These are phyloP conservation scores for Albula goreensis DNA, from an alignment of 2,113 vertebrate species.

Conservation along the genomic window DNA sequence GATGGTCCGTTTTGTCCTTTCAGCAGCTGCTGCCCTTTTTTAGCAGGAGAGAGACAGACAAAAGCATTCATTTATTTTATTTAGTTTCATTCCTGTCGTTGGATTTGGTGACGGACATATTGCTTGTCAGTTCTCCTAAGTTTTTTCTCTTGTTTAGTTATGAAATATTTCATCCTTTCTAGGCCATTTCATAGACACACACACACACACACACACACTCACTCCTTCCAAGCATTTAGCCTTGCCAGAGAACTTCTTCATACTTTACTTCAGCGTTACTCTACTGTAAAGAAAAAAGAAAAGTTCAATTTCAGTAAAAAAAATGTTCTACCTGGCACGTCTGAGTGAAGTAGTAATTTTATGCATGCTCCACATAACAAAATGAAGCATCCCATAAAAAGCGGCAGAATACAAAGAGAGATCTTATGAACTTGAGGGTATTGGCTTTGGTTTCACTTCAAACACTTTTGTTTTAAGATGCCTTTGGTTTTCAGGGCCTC, in stretches of 20 bases:
- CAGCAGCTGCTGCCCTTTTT: neutral
- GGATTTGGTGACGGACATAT: neutral
- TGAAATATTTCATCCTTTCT: neutral
- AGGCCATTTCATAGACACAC: neutral
- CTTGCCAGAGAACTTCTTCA: neutral
- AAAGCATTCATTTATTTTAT: neutral
- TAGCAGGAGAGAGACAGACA: neutral
- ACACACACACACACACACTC: neutral
- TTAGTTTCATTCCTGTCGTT: neutral
- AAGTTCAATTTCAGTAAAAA: neutral
- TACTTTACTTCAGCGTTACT: neutral
- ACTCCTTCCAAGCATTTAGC: neutral
- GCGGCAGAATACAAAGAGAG: neutral
- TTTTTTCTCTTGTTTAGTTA: neutral
- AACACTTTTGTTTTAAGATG: constrained; percentile 18
- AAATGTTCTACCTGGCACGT: neutral
- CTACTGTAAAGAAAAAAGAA: neutral
- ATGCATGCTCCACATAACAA: neutral
- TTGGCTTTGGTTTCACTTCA: neutral
- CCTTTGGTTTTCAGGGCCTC: neutral
- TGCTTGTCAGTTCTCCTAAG: neutral
- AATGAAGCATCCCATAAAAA: neutral
- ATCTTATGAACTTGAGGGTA: neutral
- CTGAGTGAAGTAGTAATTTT: constrained; percentile 8
- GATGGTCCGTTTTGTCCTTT: neutral